Percentiles rank a stretch among this genome's conserved stretches.
Evolutionary conservation across 1,140 invertebrate species (phyloP).

Genomic region (Listronotus oregonensis): DNA sequence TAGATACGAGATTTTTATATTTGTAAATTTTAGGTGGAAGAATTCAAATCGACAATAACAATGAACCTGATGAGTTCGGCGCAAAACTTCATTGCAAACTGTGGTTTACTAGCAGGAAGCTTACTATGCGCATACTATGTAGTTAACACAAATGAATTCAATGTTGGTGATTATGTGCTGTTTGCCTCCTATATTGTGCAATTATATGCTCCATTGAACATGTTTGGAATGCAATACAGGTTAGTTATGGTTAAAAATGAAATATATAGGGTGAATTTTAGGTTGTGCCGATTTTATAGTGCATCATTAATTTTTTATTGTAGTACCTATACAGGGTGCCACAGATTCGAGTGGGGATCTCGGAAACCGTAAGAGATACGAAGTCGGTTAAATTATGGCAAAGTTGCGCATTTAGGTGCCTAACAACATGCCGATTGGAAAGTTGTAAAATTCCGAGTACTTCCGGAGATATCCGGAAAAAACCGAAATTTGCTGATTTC

Average conservation of each 20-base stretch:
- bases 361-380: too few species aligned
- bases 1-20: neutral
- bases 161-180: slow-evolving; percentile 92
- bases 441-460: too few species aligned
- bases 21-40: slow-evolving; percentile 67
- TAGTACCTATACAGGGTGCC: too few species aligned
- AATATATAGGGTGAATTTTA: neutral
- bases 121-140: slow-evolving; percentile 87
- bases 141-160: slow-evolving; percentile 70
- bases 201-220: slow-evolving; percentile 92
- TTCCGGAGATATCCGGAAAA: too few species aligned
- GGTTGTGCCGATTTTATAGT: too few species aligned
- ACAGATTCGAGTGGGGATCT: too few species aligned
- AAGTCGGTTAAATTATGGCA: too few species aligned
- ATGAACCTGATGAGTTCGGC: slow-evolving; percentile 86
- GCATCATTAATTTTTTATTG: too few species aligned
- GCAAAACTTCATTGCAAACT: slow-evolving; percentile 87
- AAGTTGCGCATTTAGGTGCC: too few species aligned
- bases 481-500: too few species aligned
- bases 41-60: slow-evolving; percentile 84
- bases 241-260: slow-evolving; percentile 51
- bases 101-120: slow-evolving; percentile 84
- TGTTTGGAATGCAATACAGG: slow-evolving; percentile 97
- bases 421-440: too few species aligned
- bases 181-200: slow-evolving; percentile 94